Evolutionary conservation across 1,140 invertebrate species (phyloP).

Genomic region (Kradibia gibbosae): DNA sequence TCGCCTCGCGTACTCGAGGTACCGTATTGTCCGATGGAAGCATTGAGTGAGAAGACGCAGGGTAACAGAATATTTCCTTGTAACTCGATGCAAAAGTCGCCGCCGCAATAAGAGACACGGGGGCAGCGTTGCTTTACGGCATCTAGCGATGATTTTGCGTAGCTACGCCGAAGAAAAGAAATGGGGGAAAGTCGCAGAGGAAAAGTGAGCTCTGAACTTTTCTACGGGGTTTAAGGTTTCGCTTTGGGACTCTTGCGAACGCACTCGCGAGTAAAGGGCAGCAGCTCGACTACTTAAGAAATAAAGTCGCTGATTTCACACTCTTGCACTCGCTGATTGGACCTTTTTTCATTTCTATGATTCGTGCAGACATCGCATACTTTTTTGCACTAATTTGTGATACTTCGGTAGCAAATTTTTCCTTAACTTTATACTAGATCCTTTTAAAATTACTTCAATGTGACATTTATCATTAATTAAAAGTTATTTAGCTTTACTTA

Average conservation of each 20-base stretch:
- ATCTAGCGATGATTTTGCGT: not conserved
- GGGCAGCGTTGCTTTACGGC: not conserved
- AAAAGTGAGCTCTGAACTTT: not conserved
- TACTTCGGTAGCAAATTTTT: too few species aligned
- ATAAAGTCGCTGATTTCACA: not conserved
- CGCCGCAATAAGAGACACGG: not conserved
- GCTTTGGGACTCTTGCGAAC: not conserved
- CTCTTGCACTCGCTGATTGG: too few species aligned
- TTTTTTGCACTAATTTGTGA: too few species aligned
- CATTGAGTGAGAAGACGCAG: too few species aligned
- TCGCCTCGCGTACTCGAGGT: not conserved
- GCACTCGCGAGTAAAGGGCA: not conserved
- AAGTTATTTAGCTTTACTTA: too few species aligned
- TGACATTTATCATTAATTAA: too few species aligned
- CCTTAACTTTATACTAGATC: too few species aligned
- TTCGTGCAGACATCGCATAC: not conserved
- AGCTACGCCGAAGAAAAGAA: not conserved
- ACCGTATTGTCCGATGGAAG: not conserved
- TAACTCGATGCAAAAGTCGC: constrained; percentile 49
- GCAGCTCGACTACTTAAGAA: not conserved
- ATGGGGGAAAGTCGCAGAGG: not conserved
- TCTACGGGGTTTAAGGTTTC: not conserved
- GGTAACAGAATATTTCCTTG: constrained; percentile 56
- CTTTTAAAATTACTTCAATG: too few species aligned
- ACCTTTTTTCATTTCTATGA: constrained; percentile 8